These are phyloP conservation scores for Scleropages formosus DNA, from an alignment of 2,797 vertebrate species.

Conservation along the genomic window DNA sequence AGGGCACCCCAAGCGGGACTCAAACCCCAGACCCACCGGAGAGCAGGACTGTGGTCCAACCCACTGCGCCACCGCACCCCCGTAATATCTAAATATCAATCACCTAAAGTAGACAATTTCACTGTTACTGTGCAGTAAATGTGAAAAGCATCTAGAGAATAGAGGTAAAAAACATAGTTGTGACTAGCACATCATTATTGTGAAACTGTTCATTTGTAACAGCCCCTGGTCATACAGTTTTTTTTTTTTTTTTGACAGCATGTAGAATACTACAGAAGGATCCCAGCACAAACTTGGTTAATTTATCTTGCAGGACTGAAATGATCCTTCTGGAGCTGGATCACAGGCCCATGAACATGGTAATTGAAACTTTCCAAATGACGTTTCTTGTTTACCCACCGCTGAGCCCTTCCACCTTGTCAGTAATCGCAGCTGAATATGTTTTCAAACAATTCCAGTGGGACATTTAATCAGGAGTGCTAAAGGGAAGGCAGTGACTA, in stretches of 20 bases:
- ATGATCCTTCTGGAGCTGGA: not conserved
- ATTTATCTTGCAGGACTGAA: not conserved
- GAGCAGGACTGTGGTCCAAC: too few relatives aligned
- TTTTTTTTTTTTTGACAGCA: not conserved
- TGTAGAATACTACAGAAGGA: not conserved
- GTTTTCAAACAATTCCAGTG: slow-evolving; percentile 22
- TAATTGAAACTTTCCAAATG: slow-evolving; percentile 19
- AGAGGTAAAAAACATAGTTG: too few relatives aligned
- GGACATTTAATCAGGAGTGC: slow-evolving; percentile 37
- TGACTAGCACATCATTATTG: not conserved
- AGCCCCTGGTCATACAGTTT: not conserved
- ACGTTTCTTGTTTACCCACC: slow-evolving; percentile 6
- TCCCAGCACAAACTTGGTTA: not conserved
- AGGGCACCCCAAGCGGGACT: too few relatives aligned
- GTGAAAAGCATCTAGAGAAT: not conserved
- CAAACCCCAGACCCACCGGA: too few relatives aligned
- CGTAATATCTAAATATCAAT: not conserved
- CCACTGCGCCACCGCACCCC: too few relatives aligned
- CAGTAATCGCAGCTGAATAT: slow-evolving; percentile 28
- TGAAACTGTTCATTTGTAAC: not conserved
- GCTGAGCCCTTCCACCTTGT: slow-evolving; percentile 31
- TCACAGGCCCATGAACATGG: slow-evolving; percentile 15
- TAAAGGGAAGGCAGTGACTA: slow-evolving; percentile 38
- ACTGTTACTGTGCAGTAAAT: not conserved
- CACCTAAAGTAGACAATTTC: not conserved